Conservation (phyloP, 35 echinoderm and acorn worm genomes). For the Ptychodera flava region DNA sequence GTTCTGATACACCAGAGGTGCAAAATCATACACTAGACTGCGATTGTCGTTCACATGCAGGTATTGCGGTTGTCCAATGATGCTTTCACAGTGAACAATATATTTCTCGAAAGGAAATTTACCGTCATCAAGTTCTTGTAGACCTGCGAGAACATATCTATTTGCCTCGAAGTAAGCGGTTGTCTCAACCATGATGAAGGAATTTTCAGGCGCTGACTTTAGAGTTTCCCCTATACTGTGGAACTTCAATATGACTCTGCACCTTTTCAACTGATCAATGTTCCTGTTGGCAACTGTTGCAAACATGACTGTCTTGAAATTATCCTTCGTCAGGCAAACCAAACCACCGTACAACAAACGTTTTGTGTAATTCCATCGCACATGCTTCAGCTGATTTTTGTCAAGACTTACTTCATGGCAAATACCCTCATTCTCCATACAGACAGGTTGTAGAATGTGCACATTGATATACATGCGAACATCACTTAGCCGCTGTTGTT, state of each 20-base stretch:
- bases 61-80: conserved; percentile 43
- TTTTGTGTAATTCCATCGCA: conserved; percentile 64
- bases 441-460: neutral
- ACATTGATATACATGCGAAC: conserved; percentile 36
- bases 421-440: neutral
- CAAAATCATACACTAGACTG: conserved; percentile 10
- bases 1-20: neutral
- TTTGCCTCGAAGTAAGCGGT: conserved; percentile 81
- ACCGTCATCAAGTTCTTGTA: conserved; percentile 37
- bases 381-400: neutral
- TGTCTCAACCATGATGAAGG: conserved; percentile 70
- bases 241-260: conserved; percentile 41
- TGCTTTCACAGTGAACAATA: conserved; percentile 7
- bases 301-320: conserved; percentile 66
- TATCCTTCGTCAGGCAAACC: conserved; percentile 64
- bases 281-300: conserved; percentile 66
- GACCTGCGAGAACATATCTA: conserved; percentile 52
- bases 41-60: neutral
- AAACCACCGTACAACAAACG: conserved; percentile 73
- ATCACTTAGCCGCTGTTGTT: neutral
- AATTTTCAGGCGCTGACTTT: neutral
- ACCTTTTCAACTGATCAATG: conserved; percentile 13
- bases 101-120: conserved; percentile 54
- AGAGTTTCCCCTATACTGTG: neutral
- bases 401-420: neutral